phyloP scores from a whole-genome alignment of 2,113 vertebrate genomes.

The Aldabrachelys gigantea region DNA sequence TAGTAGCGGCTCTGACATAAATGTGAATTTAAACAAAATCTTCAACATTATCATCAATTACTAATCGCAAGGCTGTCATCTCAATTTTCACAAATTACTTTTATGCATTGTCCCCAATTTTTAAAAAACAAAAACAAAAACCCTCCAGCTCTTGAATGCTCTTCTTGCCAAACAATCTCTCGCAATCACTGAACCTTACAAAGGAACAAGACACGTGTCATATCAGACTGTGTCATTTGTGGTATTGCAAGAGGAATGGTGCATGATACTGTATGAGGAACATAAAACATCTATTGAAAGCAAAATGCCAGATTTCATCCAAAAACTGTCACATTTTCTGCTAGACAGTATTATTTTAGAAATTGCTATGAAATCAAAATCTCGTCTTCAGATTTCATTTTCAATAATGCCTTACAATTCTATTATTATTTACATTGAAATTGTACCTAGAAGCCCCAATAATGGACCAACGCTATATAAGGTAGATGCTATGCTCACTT shows the following conservation, averaged over 20 bases:
- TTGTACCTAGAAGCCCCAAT: accelerated
- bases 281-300: neutral
- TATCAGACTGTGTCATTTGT: constrained; percentile 13
- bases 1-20: too few species aligned
- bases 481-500: neutral
- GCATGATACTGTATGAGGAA: neutral
- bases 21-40: neutral
- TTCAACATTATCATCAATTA: neutral
- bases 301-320: neutral
- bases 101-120: neutral
- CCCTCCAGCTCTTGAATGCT: neutral
- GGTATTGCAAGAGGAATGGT: constrained; percentile 22
- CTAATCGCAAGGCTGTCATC: neutral
- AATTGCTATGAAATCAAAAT: neutral
- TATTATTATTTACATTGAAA: neutral
- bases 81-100: neutral
- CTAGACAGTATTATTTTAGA: constrained; percentile 12
- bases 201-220: neutral
- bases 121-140: neutral
- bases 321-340: neutral
- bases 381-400: neutral
- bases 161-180: neutral
- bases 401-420: neutral
- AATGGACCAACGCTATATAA: neutral
- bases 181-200: neutral